A percentile compares a stretch with the other conserved stretches of the same genome.
Conservation (phyloP, 2,797 vertebrate species). For the Chelon labrosus region DNA sequence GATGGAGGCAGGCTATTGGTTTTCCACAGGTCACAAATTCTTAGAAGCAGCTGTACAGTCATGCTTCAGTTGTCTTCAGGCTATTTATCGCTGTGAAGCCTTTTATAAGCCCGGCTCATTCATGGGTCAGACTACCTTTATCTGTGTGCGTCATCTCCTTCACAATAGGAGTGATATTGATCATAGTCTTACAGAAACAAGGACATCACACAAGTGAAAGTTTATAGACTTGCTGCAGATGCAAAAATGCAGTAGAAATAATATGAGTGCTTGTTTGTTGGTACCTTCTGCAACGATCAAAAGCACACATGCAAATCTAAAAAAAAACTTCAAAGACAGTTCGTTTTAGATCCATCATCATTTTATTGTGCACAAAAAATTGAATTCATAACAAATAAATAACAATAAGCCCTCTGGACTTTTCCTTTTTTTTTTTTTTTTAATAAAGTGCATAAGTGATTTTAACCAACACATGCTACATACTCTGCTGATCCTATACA, state of each 20-base stretch:
- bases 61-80: background rate
- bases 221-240: background rate
- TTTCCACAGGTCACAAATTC: background rate
- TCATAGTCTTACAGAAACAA: slow-evolving; percentile 2
- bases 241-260: background rate
- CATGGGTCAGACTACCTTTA: background rate
- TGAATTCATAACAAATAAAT: slow-evolving; percentile 75
- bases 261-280: no score
- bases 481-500: slow-evolving; percentile 35
- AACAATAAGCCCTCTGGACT: slow-evolving; percentile 64
- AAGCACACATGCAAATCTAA: background rate
- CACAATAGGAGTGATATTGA: background rate
- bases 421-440: slow-evolving; percentile 44
- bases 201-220: background rate
- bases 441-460: slow-evolving; percentile 82
- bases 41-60: slow-evolving; percentile 1
- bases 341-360: slow-evolving; percentile 34
- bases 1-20: background rate
- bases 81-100: slow-evolving; percentile 15
- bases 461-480: slow-evolving; percentile 59
- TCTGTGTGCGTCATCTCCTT: slow-evolving; percentile 32
- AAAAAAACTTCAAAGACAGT: slow-evolving; percentile 4
- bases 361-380: slow-evolving; percentile 76
- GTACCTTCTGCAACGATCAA: no score
- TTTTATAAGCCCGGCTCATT: slow-evolving; percentile 13